Percentiles rank a stretch among this genome's conserved stretches.
Evolutionary conservation across 2,888 invertebrate species (phyloP).

Genomic region (Phlogophora meticulosa): DNA sequence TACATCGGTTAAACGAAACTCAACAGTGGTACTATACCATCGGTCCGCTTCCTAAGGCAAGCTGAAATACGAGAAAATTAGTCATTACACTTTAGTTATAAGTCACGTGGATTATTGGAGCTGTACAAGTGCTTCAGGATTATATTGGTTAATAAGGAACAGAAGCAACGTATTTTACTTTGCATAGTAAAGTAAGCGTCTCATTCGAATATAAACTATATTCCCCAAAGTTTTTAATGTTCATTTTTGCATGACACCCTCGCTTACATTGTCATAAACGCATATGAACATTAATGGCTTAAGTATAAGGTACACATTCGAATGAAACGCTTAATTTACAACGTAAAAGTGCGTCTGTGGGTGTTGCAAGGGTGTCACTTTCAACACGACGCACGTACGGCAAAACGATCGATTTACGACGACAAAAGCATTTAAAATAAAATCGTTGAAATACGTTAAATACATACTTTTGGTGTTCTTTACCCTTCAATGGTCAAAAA

Average conservation of each 20-base stretch:
- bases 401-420: slow-evolving; percentile 11
- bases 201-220: too few species aligned
- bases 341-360: too few species aligned
- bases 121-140: background rate
- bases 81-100: slow-evolving; percentile 51
- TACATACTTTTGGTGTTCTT: slow-evolving; percentile 6
- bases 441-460: slow-evolving; percentile 7
- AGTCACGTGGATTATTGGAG: slow-evolving; percentile 36
- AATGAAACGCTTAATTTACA: too few species aligned
- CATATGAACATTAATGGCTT: too few species aligned
- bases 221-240: too few species aligned
- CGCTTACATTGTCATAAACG: too few species aligned
- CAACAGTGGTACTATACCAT: slow-evolving; percentile 84
- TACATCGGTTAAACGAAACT: slow-evolving; percentile 69
- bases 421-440: slow-evolving; percentile 12
- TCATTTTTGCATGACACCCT: too few species aligned
- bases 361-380: too few species aligned
- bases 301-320: too few species aligned
- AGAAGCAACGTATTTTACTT: background rate
- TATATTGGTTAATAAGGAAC: background rate
- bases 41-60: slow-evolving; percentile 78
- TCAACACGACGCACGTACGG: background rate
- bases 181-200: too few species aligned
- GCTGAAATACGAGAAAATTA: slow-evolving; percentile 78
- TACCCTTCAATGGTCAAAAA: slow-evolving; percentile 10